Conservation (phyloP, 2,113 vertebrate genomes). For the Lynx canadensis region DNA sequence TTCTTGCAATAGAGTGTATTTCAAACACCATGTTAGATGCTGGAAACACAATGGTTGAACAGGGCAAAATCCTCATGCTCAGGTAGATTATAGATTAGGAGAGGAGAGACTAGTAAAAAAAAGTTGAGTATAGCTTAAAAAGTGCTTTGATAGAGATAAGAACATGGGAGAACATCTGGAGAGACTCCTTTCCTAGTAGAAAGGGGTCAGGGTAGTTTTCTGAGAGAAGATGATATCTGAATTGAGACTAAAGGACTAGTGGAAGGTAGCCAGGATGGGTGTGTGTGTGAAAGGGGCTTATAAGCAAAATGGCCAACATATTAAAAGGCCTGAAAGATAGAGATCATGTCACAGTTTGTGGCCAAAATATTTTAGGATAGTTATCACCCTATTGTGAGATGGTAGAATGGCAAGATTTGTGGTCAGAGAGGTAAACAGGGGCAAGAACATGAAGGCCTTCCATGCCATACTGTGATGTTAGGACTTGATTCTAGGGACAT, state of each 20-base stretch:
- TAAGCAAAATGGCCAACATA: neutral
- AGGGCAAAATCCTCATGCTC: neutral
- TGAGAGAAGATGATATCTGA: neutral
- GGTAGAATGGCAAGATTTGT: neutral
- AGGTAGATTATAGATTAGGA: neutral
- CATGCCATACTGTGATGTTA: neutral
- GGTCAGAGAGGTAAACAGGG: neutral
- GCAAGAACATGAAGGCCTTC: neutral
- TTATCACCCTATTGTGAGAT: neutral
- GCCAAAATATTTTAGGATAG: neutral
- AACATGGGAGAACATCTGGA: neutral
- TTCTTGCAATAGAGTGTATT: neutral
- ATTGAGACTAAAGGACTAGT: neutral
- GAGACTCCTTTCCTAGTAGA: neutral
- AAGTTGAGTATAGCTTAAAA: neutral
- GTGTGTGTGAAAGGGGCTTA: neutral
- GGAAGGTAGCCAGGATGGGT: neutral
- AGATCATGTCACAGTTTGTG: neutral
- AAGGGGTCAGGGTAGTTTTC: neutral
- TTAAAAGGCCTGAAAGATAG: neutral
- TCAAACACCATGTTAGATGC: neutral
- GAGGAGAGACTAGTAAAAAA: neutral
- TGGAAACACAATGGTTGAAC: neutral
- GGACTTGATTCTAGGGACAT: neutral
- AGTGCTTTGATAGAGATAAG: neutral